Percentiles rank a stretch among this genome's conserved stretches.
These are phyloP conservation scores for Thymelicus lineola DNA, from an alignment of 2,888 invertebrate species.

Conservation along the genomic window DNA sequence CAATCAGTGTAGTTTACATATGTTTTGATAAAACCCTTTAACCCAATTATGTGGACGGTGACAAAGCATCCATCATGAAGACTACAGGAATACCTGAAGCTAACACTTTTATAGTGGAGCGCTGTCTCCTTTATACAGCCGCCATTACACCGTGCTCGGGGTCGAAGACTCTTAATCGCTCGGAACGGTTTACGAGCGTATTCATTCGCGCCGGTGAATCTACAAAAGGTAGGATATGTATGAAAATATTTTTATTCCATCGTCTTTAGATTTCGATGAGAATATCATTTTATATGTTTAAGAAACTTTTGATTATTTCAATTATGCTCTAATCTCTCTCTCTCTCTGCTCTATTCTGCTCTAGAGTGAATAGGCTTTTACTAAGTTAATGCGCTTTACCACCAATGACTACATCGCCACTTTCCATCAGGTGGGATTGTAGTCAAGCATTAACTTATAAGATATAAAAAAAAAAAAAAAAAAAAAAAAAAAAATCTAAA, in stretches of 20 bases:
- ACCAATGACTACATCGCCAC: too few species aligned
- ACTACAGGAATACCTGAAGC: neutral
- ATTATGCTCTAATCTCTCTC: too few species aligned
- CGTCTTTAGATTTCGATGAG: neutral
- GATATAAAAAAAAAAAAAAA: too few species aligned
- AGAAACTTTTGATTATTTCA: too few species aligned
- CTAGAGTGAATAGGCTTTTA: too few species aligned
- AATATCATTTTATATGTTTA: neutral
- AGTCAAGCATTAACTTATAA: too few species aligned
- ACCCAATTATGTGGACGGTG: neutral
- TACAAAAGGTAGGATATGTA: slow-evolving; percentile 7
- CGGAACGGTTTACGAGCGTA: slow-evolving; percentile 47
- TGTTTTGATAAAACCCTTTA: too few species aligned
- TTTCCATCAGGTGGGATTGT: too few species aligned
- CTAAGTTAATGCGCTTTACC: too few species aligned
- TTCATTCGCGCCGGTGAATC: slow-evolving; percentile 21
- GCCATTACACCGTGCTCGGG: slow-evolving; percentile 42
- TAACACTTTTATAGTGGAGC: slow-evolving; percentile 1
- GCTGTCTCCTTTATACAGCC: slow-evolving; percentile 30
- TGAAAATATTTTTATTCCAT: slow-evolving; percentile 7
- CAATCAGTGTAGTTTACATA: too few species aligned
- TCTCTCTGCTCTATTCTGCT: too few species aligned
- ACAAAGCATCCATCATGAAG: neutral
- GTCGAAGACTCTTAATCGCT: slow-evolving; percentile 45
- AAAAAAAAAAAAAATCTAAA: too few species aligned